phyloP scores from a whole-genome alignment of 2,888 invertebrate species.

The Lumbricus terrestris region DNA sequence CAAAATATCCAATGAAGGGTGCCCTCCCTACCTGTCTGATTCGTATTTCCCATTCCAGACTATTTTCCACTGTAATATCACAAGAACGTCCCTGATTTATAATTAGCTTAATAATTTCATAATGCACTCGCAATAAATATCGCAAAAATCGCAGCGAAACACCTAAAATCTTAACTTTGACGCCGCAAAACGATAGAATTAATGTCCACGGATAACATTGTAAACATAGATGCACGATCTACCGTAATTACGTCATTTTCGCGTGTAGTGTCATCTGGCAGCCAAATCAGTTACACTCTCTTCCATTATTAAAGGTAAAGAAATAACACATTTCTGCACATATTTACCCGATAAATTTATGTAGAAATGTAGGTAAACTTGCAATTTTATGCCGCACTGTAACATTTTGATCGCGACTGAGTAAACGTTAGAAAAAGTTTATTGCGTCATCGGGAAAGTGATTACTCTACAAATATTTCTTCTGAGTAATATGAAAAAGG shows the following conservation, averaged over 20 bases:
- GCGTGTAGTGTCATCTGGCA: background rate
- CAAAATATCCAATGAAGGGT: background rate
- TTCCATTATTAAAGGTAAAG: background rate
- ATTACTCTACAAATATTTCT: background rate
- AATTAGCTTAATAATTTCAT: background rate
- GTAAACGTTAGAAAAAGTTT: background rate
- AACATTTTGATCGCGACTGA: background rate
- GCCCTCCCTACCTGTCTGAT: slow-evolving; percentile 3
- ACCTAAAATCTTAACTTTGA: background rate
- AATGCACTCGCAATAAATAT: background rate
- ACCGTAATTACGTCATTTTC: background rate
- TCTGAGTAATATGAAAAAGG: background rate
- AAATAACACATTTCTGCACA: background rate
- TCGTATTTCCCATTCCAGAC: background rate
- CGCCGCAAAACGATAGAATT: background rate
- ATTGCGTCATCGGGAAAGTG: background rate
- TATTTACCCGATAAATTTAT: background rate
- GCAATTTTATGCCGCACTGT: background rate
- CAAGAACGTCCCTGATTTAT: background rate
- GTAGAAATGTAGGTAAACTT: background rate
- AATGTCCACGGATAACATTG: background rate
- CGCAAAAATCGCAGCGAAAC: background rate
- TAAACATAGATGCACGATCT: background rate
- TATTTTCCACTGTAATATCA: background rate
- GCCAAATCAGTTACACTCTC: background rate